A percentile compares a stretch with the other conserved stretches of the same genome.
phyloP scores from a whole-genome alignment of 2,888 invertebrate genomes.

The Achlya flavicornis region DNA sequence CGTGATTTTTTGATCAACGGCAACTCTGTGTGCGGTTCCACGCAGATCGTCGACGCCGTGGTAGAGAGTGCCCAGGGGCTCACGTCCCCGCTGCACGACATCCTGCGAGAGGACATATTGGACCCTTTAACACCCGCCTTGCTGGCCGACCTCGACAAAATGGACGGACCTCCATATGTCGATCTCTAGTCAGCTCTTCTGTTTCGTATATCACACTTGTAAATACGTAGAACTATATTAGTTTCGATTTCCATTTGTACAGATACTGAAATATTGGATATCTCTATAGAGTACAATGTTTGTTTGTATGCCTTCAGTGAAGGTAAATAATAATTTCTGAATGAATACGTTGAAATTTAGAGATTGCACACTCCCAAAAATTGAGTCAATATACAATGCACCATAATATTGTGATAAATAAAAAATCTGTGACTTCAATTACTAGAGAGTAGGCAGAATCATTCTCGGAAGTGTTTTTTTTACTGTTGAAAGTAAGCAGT shows the following conservation, averaged over 20 bases:
- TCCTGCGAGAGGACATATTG: conserved; percentile 72
- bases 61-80: conserved; percentile 60
- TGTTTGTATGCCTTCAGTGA: conserved; percentile 78
- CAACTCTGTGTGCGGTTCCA: conserved; percentile 74
- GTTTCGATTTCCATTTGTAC: conserved; percentile 65
- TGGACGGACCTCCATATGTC: conserved; percentile 73
- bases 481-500: background rate
- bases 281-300: conserved; percentile 73
- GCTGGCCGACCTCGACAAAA: conserved; percentile 77
- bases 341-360: conserved; percentile 17
- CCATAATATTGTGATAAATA: conserved; percentile 62
- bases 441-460: conserved; percentile 46
- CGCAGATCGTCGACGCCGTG: conserved; percentile 55
- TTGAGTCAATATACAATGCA: conserved; percentile 73
- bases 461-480: conserved; percentile 28
- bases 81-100: conserved; percentile 71
- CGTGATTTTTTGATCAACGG: conserved; percentile 86
- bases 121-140: conserved; percentile 71
- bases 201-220: conserved; percentile 46
- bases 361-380: conserved; percentile 72
- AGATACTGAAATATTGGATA: conserved; percentile 63
- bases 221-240: conserved; percentile 58
- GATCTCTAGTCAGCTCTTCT: conserved; percentile 72
- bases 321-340: conserved; percentile 53
- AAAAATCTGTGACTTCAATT: conserved; percentile 49